phyloP scores from a whole-genome alignment of 2,888 invertebrate species.

The Dusona sp. region DNA sequence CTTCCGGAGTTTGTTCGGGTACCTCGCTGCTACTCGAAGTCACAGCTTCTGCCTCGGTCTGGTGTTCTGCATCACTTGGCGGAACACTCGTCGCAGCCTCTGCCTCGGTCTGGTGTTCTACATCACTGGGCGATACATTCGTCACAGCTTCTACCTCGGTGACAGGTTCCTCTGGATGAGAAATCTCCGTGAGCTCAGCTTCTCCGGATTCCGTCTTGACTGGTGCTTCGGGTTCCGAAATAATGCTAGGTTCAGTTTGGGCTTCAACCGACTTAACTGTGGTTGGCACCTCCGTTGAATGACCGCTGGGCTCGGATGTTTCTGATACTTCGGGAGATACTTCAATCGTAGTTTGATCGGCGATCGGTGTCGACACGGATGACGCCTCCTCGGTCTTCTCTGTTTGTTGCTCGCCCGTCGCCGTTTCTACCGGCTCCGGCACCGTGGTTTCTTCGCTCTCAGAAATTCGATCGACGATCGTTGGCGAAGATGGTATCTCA shows the following conservation, averaged over 20 bases:
- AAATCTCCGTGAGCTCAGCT: constrained; percentile 10
- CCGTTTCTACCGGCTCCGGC: constrained; percentile 33
- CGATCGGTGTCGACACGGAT: constrained; percentile 9
- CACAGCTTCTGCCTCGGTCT: constrained; percentile 47
- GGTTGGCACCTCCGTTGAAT: constrained; percentile 48
- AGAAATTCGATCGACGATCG: constrained; percentile 13
- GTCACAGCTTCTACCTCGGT: constrained; percentile 35
- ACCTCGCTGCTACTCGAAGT: constrained; percentile 35
- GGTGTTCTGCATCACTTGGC: constrained; percentile 49
- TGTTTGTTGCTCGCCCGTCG: constrained; percentile 48
- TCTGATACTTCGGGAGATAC: constrained; percentile 61
- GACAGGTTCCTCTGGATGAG: constrained; percentile 24
- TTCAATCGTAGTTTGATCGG: constrained; percentile 54
- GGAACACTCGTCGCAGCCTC: constrained; percentile 56
- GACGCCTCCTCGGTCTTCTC: constrained; percentile 16
- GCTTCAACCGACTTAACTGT: not conserved
- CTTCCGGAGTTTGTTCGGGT: constrained; percentile 45
- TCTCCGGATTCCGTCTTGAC: constrained; percentile 26
- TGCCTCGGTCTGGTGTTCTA: constrained; percentile 65
- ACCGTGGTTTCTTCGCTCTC: constrained; percentile 49
- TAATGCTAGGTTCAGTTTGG: not conserved
- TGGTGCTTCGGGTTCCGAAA: constrained; percentile 21
- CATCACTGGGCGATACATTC: not conserved
- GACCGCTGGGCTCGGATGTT: constrained; percentile 56
- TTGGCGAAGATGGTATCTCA: not conserved